Conservation (phyloP, 2,888 invertebrate genomes). For the Cylindroiulus punctatus region DNA sequence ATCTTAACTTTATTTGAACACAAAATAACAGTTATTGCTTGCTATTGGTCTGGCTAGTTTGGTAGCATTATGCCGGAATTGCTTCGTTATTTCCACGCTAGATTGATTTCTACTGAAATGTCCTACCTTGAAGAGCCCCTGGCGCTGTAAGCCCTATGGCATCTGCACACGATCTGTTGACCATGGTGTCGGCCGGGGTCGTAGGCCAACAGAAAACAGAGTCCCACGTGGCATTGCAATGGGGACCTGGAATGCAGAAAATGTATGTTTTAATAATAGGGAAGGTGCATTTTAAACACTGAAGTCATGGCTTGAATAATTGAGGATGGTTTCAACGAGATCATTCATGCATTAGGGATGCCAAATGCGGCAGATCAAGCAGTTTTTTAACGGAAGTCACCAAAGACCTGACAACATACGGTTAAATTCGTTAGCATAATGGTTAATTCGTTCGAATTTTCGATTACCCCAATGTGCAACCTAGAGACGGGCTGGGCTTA, state of each 20-base stretch:
- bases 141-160: conserved; percentile 20
- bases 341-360: background rate
- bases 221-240: conserved; percentile 60
- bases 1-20: too few relatives aligned
- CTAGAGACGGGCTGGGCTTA: background rate
- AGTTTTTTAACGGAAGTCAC: background rate
- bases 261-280: background rate
- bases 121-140: conserved; percentile 14
- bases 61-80: background rate
- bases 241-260: conserved; percentile 55
- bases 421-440: background rate
- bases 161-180: conserved; percentile 56
- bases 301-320: background rate
- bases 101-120: background rate
- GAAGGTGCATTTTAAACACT: background rate
- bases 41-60: too few relatives aligned
- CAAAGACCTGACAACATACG: background rate
- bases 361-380: background rate
- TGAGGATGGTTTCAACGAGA: background rate
- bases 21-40: too few relatives aligned
- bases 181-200: conserved; percentile 58
- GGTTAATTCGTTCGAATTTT: background rate
- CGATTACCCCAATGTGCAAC: background rate
- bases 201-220: conserved; percentile 60
- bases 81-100: background rate